phyloP scores from a whole-genome alignment of 2,888 invertebrate genomes.

The Erannis defoliaria region DNA sequence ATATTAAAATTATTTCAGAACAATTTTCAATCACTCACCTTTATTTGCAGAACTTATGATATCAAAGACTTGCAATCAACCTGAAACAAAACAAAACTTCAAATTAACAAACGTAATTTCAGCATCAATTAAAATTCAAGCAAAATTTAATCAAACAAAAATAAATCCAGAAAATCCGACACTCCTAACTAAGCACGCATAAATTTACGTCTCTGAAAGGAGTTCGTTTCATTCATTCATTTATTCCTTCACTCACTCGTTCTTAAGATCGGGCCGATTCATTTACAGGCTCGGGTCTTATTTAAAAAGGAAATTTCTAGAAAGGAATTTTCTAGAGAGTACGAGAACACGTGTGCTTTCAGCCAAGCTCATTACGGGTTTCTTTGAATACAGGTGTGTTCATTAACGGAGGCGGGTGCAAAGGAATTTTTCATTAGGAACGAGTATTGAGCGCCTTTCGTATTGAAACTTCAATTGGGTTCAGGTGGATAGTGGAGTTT shows the following conservation, averaged over 20 bases:
- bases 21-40: background rate
- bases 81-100: conserved; percentile 18
- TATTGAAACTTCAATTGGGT: conserved; percentile 46
- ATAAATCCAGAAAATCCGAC: conserved; percentile 27
- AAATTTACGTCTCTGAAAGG: conserved; percentile 39
- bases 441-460: conserved; percentile 60
- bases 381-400: conserved; percentile 55
- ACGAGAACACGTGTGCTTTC: conserved; percentile 47
- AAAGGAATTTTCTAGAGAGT: conserved; percentile 42
- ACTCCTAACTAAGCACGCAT: conserved; percentile 38
- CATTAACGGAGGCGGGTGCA: conserved; percentile 52
- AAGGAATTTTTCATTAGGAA: conserved; percentile 82
- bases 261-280: conserved; percentile 54
- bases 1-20: too few species aligned
- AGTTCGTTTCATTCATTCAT: conserved; percentile 30
- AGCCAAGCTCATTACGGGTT: conserved; percentile 50
- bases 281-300: conserved; percentile 58
- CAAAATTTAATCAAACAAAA: conserved; percentile 22
- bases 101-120: conserved; percentile 5
- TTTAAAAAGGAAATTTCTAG: conserved; percentile 59
- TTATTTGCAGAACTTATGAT: background rate
- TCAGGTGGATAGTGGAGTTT: conserved; percentile 26
- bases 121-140: conserved; percentile 12
- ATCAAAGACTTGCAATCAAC: conserved; percentile 5
- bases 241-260: conserved; percentile 38